Evolutionary conservation across 2,113 vertebrate species (phyloP).

Genomic region (Otolemur garnettii): DNA sequence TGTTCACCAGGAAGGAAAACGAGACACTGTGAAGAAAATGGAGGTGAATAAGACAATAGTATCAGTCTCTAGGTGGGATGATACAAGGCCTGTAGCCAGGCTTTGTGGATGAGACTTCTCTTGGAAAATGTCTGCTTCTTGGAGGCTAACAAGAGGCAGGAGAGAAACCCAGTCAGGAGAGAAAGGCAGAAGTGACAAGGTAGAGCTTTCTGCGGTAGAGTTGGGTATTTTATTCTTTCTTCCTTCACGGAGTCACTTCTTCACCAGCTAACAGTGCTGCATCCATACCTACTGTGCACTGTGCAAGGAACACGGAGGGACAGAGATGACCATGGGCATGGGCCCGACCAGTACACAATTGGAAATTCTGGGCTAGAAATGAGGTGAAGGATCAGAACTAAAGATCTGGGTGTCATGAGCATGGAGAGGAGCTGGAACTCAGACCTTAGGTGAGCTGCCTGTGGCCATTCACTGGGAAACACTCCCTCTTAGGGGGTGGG

Average conservation of each 20-base stretch:
- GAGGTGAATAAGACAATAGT: not conserved
- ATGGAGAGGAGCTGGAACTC: not conserved
- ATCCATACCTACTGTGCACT: too few relatives aligned
- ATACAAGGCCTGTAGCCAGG: not conserved
- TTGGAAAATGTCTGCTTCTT: not conserved
- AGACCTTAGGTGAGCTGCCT: too few relatives aligned
- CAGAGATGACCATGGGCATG: not conserved
- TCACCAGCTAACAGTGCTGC: not conserved
- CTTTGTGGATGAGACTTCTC: not conserved
- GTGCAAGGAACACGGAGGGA: not conserved
- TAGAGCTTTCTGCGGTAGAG: not conserved
- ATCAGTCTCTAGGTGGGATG: not conserved
- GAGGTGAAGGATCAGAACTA: not conserved
- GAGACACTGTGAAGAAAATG: not conserved
- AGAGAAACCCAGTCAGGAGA: not conserved
- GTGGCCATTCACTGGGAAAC: not conserved
- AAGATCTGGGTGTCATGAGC: not conserved
- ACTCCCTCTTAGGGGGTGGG: not conserved
- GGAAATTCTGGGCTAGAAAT: not conserved
- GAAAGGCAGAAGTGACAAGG: not conserved
- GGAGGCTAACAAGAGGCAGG: not conserved
- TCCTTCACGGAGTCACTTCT: not conserved
- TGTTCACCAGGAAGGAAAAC: conserved; percentile 25
- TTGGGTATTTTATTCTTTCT: not conserved
- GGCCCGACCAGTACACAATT: not conserved